Conservation (phyloP, 30 jellyfish, hydroid and myxozoan genomes). For the Cassiopea andromeda region DNA sequence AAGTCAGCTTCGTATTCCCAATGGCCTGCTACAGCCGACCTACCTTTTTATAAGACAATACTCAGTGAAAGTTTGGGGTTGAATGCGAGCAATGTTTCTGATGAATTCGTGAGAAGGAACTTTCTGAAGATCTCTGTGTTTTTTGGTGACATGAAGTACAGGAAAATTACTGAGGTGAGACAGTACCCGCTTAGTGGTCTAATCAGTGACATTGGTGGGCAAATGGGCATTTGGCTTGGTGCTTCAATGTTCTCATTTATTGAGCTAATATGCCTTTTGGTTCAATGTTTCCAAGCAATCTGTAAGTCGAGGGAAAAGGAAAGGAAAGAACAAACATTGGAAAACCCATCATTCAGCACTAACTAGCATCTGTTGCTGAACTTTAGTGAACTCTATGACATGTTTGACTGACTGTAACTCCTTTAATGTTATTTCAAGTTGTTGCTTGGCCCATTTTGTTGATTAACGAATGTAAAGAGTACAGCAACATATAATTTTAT, state of each 20-base stretch:
- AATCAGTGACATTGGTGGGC: slow-evolving; percentile 66
- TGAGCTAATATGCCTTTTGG: slow-evolving; percentile 18
- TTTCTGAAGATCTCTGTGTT: slow-evolving; percentile 33
- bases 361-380: neutral
- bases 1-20: slow-evolving; percentile 17
- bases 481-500: too few species aligned
- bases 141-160: slow-evolving; percentile 41
- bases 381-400: neutral
- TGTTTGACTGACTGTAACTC: neutral
- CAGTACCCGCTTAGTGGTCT: slow-evolving; percentile 11
- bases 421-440: too few species aligned
- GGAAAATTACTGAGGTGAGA: slow-evolving; percentile 1
- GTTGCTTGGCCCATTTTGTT: too few species aligned
- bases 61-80: slow-evolving; percentile 17
- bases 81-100: slow-evolving; percentile 22
- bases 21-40: slow-evolving; percentile 53
- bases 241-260: slow-evolving; percentile 64
- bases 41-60: slow-evolving; percentile 20
- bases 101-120: slow-evolving; percentile 32
- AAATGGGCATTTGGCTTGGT: slow-evolving; percentile 74
- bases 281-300: neutral
- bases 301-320: neutral
- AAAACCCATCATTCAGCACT: neutral
- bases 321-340: neutral
- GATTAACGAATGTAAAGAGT: too few species aligned